Evolutionary conservation across 2,113 vertebrate species (phyloP), one percentile per base, ranked within the genome.

Genomic region (Coturnix japonica): DNA sequence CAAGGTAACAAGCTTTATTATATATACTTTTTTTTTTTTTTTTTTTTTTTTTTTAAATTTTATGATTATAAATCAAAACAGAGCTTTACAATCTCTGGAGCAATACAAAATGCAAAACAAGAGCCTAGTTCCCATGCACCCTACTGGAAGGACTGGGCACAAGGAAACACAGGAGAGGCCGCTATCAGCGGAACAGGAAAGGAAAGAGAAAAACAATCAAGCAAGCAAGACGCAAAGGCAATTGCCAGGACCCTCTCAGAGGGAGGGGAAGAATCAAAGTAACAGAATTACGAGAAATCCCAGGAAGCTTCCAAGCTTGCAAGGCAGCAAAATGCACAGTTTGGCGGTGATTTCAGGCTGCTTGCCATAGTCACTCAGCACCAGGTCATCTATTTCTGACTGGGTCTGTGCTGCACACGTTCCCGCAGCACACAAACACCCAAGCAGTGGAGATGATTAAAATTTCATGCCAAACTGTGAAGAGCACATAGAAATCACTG

Each of bases 391-490:
- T 94, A 92, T 94, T 96, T 94, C 87, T 91, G 78, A 89, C 81
- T 25, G 64, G 46, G 56, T 77, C 60, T 82, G 69, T 85, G 92
- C 79, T 33, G 30, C 85, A 87, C 75, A 60, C 64, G 7, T 65
- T 91, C 79, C 71, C 3, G 0, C 94, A 87, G 75, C 63, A 90
- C 11, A 9, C 84, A 66, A 91, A 92, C 23, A 0, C 81, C 78
- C 84, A 85, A 92, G 93, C 54, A 94, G 91, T 82, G 85, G 82
- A 76, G 77, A 92, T 46, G 79, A 94, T 95, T 95, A 94, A 94
- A 91, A 89, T 95, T 94, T 93, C 94, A 95, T 91, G 61, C 44
- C 81, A 85, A 94, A 94, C 81, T 79, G 91, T 85, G 91, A 95
- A 89, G 28, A 94, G 71, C 71, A 59, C 30, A 41, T 82, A 92